Conservation (phyloP, 2,113 vertebrate genomes). For the Panthera tigris region DNA sequence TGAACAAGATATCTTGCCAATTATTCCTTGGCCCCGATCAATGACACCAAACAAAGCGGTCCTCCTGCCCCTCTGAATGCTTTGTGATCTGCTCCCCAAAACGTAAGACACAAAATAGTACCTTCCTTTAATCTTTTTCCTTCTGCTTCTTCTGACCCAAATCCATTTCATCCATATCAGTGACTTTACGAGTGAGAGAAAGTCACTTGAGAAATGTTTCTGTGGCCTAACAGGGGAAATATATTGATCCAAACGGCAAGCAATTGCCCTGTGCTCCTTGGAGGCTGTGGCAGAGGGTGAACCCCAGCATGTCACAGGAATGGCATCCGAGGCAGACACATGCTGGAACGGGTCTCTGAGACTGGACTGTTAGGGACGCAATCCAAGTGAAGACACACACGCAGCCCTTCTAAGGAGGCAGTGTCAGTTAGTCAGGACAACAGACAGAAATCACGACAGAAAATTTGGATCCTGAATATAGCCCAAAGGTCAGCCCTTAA, state of each 20-base stretch:
- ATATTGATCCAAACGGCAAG: not conserved
- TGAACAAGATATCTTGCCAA: not conserved
- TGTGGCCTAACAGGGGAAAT: not conserved
- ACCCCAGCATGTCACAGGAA: not conserved
- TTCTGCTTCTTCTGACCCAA: not conserved
- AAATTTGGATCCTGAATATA: not conserved
- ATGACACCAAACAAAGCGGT: not conserved
- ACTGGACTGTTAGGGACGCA: not conserved
- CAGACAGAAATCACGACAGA: rapidly evolving
- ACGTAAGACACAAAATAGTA: not conserved
- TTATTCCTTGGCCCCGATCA: not conserved
- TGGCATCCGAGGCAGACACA: too few species aligned
- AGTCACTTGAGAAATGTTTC: not conserved
- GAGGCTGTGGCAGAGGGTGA: not conserved
- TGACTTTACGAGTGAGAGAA: not conserved
- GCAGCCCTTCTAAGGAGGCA: not conserved
- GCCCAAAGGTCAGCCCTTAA: not conserved
- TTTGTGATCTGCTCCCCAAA: not conserved
- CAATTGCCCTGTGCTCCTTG: not conserved
- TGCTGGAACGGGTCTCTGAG: not conserved
- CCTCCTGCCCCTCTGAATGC: not conserved
- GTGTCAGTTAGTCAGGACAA: not conserved
- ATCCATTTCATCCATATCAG: not conserved
- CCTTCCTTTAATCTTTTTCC: not conserved
- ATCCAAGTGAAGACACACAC: not conserved